A percentile compares a stretch with the other conserved stretches of the same genome.
phyloP scores from a whole-genome alignment of 1,140 invertebrate genomes.

The Eumaeus atala region DNA sequence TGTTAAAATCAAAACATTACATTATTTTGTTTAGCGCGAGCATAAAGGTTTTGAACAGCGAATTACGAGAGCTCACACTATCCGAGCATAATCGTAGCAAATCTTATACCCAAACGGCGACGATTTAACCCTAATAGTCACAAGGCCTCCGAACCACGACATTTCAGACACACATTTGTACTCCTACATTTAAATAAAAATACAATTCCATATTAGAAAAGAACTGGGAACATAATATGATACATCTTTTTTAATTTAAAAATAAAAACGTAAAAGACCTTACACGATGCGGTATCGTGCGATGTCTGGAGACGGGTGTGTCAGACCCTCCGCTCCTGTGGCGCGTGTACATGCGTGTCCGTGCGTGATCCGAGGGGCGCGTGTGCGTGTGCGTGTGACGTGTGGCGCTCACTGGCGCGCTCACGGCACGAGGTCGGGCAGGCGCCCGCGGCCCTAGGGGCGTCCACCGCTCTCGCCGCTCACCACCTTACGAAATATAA shows the following conservation, averaged over 20 bases:
- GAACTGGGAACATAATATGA: too few species aligned
- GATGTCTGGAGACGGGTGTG: neutral
- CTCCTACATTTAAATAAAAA: too few species aligned
- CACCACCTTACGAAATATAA: conserved; percentile 45
- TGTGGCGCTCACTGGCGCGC: conserved; percentile 37
- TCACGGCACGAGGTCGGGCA: conserved; percentile 75
- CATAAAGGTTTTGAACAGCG: conserved; percentile 11
- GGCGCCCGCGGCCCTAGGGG: conserved; percentile 73
- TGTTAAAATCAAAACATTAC: conserved; percentile 12
- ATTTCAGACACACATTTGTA: neutral
- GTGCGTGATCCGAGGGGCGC: conserved; percentile 19
- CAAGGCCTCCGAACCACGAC: conserved; percentile 6
- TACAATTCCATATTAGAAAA: too few species aligned
- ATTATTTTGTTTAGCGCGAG: conserved; percentile 19
- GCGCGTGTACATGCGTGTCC: conserved; percentile 19
- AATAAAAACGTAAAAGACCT: too few species aligned
- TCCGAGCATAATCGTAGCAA: conserved; percentile 23
- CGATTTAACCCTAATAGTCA: conserved; percentile 11
- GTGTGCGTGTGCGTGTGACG: conserved; percentile 26
- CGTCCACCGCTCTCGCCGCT: conserved; percentile 50
- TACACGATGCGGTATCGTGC: neutral
- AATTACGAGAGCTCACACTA: conserved; percentile 19
- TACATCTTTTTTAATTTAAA: too few species aligned
- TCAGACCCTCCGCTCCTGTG: neutral
- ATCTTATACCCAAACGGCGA: conserved; percentile 6